Evolutionary conservation across 2,888 invertebrate species (phyloP), one percentile per base, ranked within the genome.

Genomic region (Acanthoscelides obtectus): DNA sequence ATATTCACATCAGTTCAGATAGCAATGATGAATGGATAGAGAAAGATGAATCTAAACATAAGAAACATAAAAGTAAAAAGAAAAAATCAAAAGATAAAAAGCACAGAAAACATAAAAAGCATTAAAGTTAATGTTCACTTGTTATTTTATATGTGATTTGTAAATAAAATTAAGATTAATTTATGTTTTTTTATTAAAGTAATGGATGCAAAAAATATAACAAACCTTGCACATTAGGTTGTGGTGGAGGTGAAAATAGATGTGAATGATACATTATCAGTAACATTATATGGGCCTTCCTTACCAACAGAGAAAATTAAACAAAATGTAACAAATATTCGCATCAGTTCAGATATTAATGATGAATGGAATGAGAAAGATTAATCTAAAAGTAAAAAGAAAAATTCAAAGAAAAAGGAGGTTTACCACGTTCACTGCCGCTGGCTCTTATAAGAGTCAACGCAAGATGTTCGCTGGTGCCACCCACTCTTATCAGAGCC

Each of bases 371-470:
- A 82, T 25, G 83, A 83, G 75, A 82, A 79, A 67, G 74, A 75
- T 67, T 63, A 69, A 22, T 22, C 67, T 0, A 72, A 79, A 66
- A 77, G 78, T 64, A 77, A 78, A 63, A 80, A 79, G 70, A 80
- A 80, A 74, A 76, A 78, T 67, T 81, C 80, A 69, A 79, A 80
- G 68, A 71, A 76, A 22, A 76, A 76, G 93, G 92, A 78, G n/a
- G n/a, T n/a, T n/a, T n/a, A n/a, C n/a, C n/a, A n/a, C n/a, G n/a
- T n/a, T n/a, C n/a, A n/a, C n/a, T n/a, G n/a, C n/a, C n/a, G n/a
- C n/a, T n/a, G n/a, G n/a, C n/a, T n/a, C n/a, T n/a, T n/a, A n/a
- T n/a, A n/a, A n/a, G n/a, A n/a, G n/a, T n/a, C n/a, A n/a, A n/a
- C n/a, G n/a, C n/a, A n/a, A n/a, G n/a, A n/a, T n/a, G n/a, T n/a